These are phyloP conservation scores for Potamarius usumacintae DNA, from an alignment of 2,113 vertebrate genomes.

Conservation along the genomic window DNA sequence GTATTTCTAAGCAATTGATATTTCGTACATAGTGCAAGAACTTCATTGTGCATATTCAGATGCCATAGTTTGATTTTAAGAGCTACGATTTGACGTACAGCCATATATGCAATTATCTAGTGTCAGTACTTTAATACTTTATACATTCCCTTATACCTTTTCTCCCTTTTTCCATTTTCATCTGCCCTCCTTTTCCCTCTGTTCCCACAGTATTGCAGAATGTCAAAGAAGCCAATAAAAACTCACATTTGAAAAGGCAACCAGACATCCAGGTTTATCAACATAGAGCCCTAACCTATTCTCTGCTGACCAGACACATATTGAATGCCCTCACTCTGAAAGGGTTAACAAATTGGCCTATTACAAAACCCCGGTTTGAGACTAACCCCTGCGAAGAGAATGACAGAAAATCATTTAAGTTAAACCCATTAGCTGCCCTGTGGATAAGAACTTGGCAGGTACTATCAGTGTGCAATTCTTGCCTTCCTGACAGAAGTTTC, in stretches of 20 bases:
- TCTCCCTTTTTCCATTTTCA: conserved; percentile 1
- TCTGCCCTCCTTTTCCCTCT: not conserved
- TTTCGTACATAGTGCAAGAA: not conserved
- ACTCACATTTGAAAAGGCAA: conserved; percentile 81
- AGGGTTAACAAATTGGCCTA: conserved; percentile 62
- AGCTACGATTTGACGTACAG: not conserved
- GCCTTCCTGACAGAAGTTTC: conserved; percentile 47
- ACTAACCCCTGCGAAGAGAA: conserved; percentile 54
- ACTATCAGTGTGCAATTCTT: conserved; percentile 57
- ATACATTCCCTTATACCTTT: not conserved
- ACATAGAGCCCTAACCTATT: conserved; percentile 55
- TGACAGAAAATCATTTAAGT: conserved; percentile 63
- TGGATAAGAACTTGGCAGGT: conserved; percentile 57
- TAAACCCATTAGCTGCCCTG: conserved; percentile 59
- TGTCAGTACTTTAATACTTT: not conserved
- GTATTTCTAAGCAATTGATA: not conserved
- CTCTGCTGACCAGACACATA: conserved; percentile 50
- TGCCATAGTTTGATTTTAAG: not conserved
- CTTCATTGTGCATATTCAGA: not conserved
- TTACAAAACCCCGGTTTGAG: conserved; percentile 54
- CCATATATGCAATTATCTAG: not conserved
- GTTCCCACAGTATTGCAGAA: conserved; percentile 34
- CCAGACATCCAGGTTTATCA: conserved; percentile 54
- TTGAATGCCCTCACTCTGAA: conserved; percentile 55
- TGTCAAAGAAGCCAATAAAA: conserved; percentile 79